Conservation (phyloP, 1,140 invertebrate species). For the Pseudobourletiella spinata region DNA sequence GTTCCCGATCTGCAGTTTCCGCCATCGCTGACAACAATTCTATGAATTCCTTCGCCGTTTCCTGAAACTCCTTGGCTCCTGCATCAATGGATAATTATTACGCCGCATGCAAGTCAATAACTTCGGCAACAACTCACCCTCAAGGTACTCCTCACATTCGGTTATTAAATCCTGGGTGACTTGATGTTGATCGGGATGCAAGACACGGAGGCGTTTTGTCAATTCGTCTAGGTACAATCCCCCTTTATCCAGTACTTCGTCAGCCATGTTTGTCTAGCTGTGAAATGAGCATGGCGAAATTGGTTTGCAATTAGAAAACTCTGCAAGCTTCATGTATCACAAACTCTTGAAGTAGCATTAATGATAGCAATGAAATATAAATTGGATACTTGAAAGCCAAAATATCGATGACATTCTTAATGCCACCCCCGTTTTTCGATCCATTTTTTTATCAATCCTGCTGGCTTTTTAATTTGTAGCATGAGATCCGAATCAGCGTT, state of each 20-base stretch:
- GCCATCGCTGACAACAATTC: slow-evolving; percentile 12
- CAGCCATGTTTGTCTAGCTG: slow-evolving; percentile 19
- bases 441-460: too few relatives aligned
- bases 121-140: too few relatives aligned
- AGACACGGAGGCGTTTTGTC: slow-evolving; percentile 23
- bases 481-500: too few relatives aligned
- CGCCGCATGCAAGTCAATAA: too few relatives aligned
- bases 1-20: slow-evolving; percentile 9
- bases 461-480: too few relatives aligned
- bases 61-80: slow-evolving; percentile 17
- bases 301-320: background rate
- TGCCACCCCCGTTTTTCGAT: too few relatives aligned
- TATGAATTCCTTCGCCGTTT: slow-evolving; percentile 14
- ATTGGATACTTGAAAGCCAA: too few relatives aligned
- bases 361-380: too few relatives aligned
- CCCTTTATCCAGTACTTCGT: slow-evolving; percentile 21
- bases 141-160: slow-evolving; percentile 25
- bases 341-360: too few relatives aligned
- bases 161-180: slow-evolving; percentile 24
- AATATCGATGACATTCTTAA: too few relatives aligned
- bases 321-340: background rate
- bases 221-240: slow-evolving; percentile 30
- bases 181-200: slow-evolving; percentile 33
- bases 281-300: background rate
- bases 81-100: too few relatives aligned